Percentiles rank a stretch among this genome's conserved stretches.
Conservation (phyloP, 2,797 vertebrate genomes). For the Gambusia yucatana region DNA sequence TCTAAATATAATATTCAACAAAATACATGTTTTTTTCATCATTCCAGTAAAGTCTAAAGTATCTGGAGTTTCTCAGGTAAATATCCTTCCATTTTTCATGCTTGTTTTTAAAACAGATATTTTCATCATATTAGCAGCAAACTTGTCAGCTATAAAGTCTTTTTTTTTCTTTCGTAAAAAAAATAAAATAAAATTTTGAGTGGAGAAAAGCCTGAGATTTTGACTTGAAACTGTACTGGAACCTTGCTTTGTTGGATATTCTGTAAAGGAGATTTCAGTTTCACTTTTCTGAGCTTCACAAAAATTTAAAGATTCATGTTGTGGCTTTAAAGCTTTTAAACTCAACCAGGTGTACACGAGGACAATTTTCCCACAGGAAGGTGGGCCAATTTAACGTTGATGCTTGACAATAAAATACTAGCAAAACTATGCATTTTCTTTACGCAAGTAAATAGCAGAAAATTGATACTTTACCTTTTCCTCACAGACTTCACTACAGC, state of each 20-base stretch:
- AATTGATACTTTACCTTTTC: background rate
- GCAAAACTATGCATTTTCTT: background rate
- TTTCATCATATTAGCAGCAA: background rate
- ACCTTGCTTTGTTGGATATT: background rate
- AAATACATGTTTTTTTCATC: background rate
- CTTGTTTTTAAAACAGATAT: background rate
- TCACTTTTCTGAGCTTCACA: background rate
- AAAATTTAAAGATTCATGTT: background rate
- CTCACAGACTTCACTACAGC: background rate
- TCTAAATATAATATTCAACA: slow-evolving; percentile 24
- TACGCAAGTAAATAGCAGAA: background rate
- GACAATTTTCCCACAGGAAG: background rate
- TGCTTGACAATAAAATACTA: background rate
- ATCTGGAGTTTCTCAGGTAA: background rate
- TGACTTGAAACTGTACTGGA: background rate
- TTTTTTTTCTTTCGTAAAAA: background rate
- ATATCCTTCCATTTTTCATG: background rate
- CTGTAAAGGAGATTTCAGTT: background rate
- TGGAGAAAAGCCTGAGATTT: background rate
- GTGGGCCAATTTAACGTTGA: background rate
- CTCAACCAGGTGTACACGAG: background rate
- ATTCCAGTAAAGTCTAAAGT: background rate
- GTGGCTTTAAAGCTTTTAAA: background rate
- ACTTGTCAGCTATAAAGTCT: background rate
- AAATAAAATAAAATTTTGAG: background rate